Base-by-base conservation (phyloP, 2,888 invertebrate species). In the Automeris io region DNA sequence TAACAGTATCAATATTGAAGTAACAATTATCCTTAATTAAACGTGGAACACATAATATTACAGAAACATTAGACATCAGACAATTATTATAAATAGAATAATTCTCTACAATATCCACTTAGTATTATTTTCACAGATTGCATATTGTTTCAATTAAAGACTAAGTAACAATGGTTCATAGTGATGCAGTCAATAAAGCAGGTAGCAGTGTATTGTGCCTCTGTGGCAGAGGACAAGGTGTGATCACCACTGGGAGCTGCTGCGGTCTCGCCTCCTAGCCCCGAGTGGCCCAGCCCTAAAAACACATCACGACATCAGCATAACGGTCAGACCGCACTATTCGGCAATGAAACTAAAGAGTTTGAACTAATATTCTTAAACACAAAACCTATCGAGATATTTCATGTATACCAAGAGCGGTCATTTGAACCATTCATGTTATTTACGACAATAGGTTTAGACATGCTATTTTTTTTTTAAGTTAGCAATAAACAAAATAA, bases 101-200 rank as follows among this genome's bases (percentile, higher is more conserved):
- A 82, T 87, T 87, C 82, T 85, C 85, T 85, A 85, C 86, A 85
- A 82, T 83, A 86, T 83, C 79, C 81, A 80, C 77, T 86, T 87
- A 87, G 67, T 68, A 80, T 82, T 87, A 82, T 77, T 80, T 90
- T 91, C 90, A 90, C 90, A 90, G 90, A 90, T 90, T 90, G 90
- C 90, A 90, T 90, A 88, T 88, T 88, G 87, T 87, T 87, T 86
- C 80, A 75, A 83, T 87, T 87, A 87, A 71, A 82, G 79, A 85
- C 86, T 86, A 86, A 88, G 88, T 87, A 87, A 89, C 89, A 90
- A 88, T 87, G 85, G 87, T 87, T 85, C 79, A 79, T 85, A 80
- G 86, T 85, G 85, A 85, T 83, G 85, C 85, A 85, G 85, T 83
- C 85, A 89, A 88, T 88, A 87, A 88, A 89, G 89, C 89, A 89